phyloP scores from a whole-genome alignment of 2,888 invertebrate genomes.

The Melieria picta region DNA sequence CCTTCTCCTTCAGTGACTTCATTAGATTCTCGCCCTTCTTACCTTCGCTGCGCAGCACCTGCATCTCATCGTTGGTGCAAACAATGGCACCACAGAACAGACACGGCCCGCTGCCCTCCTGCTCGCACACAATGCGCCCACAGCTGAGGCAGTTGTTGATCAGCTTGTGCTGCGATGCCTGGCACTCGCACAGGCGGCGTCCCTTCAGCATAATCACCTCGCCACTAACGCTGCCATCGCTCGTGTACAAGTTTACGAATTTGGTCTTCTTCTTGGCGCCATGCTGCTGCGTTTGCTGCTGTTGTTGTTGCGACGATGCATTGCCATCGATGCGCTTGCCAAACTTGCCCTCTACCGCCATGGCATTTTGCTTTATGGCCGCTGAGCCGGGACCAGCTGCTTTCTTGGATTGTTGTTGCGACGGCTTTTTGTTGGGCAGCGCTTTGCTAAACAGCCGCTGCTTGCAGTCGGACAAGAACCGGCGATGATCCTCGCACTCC shows the following conservation, averaged over 20 bases:
- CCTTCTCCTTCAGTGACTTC: conserved; percentile 73
- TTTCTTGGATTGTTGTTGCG: conserved; percentile 39
- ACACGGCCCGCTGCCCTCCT: conserved; percentile 98
- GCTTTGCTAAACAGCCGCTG: conserved; percentile 68
- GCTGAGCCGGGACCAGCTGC: conserved; percentile 37
- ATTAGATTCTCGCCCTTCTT: conserved; percentile 76
- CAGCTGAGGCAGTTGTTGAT: conserved; percentile 94
- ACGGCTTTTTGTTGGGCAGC: conserved; percentile 46
- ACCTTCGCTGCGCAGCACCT: conserved; percentile 72
- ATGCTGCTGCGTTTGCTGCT: conserved; percentile 42
- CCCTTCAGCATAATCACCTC: conserved; percentile 75
- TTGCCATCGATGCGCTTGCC: conserved; percentile 19
- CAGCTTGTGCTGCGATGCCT: conserved; percentile 88
- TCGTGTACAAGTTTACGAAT: conserved; percentile 79
- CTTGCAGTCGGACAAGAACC: conserved; percentile 73
- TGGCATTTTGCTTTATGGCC: conserved; percentile 37
- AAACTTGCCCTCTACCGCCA: conserved; percentile 14
- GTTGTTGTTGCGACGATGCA: conserved; percentile 34
- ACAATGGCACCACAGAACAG: conserved; percentile 91
- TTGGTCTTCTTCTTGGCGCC: conserved; percentile 74
- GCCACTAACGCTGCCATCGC: conserved; percentile 73
- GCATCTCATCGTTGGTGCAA: conserved; percentile 78
- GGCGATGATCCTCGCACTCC: conserved; percentile 73
- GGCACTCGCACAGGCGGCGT: conserved; percentile 89
- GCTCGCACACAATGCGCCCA: conserved; percentile 93